phyloP scores from a whole-genome alignment of 1,140 invertebrate genomes.

The Tetragnatha versicolor region DNA sequence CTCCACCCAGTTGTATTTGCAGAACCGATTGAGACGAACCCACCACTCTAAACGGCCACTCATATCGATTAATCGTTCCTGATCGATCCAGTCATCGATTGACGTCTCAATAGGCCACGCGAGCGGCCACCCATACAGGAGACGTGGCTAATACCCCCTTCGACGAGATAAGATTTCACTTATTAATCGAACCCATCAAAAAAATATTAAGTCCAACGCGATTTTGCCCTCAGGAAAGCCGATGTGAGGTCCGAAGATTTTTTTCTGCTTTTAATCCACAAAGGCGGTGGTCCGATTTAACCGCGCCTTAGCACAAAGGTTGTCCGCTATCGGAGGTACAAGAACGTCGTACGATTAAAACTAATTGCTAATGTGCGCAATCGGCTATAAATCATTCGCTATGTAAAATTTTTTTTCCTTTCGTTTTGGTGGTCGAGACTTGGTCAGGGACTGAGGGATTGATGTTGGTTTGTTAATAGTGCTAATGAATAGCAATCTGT shows the following conservation, averaged over 20 bases:
- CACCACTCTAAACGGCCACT: constrained; percentile 10
- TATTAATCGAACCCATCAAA: not conserved
- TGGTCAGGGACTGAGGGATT: too few species aligned
- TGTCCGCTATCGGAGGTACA: not conserved
- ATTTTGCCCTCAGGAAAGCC: constrained; percentile 1
- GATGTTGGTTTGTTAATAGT: too few species aligned
- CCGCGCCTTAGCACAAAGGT: constrained; percentile 1
- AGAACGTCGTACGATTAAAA: not conserved
- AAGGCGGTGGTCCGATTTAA: constrained; percentile 10
- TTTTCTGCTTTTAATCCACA: not conserved
- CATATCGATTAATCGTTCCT: constrained; percentile 45
- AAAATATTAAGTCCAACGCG: not conserved
- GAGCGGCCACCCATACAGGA: constrained; percentile 35
- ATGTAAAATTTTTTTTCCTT: not conserved
- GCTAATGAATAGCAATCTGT: too few species aligned
- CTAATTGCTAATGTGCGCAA: constrained; percentile 16
- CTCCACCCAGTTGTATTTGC: constrained; percentile 33
- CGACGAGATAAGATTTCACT: constrained; percentile 10
- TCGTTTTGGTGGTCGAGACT: not conserved
- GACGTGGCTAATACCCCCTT: constrained; percentile 16
- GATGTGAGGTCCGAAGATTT: constrained; percentile 3
- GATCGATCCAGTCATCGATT: constrained; percentile 35
- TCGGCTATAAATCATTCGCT: constrained; percentile 1
- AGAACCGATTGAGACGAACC: not conserved
- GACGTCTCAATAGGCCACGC: constrained; percentile 34